phyloP scores from a whole-genome alignment of 2,113 vertebrate genomes.

The Symphodus melops region DNA sequence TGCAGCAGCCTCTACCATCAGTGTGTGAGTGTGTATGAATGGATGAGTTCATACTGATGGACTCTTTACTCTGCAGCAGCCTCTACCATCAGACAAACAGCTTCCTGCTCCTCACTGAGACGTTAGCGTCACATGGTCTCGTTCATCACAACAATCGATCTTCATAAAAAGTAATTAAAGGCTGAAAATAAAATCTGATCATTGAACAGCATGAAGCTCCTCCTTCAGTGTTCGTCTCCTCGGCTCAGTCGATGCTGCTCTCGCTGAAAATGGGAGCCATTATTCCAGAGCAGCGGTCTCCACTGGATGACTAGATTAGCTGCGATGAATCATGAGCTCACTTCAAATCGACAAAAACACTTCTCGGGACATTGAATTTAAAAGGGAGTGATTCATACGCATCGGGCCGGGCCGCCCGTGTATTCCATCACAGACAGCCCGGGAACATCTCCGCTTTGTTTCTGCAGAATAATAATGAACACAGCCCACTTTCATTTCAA shows the following conservation, averaged over 20 bases:
- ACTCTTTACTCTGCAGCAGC: too few species aligned
- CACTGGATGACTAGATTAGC: conserved; percentile 51
- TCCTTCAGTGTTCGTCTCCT: background rate
- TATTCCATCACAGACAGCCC: conserved; percentile 18
- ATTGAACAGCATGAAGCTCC: conserved; percentile 1
- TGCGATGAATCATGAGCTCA: conserved; percentile 57
- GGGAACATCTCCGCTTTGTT: background rate
- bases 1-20: too few species aligned
- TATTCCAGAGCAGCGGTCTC: conserved; percentile 23
- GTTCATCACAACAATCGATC: background rate
- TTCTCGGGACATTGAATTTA: conserved; percentile 27
- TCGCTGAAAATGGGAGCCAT: conserved; percentile 34
- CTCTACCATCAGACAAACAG: too few species aligned
- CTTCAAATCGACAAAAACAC: conserved; percentile 57
- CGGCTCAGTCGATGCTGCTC: conserved; percentile 2
- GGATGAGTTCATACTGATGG: too few species aligned
- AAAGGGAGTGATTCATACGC: conserved; percentile 46
- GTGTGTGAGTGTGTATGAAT: too few species aligned
- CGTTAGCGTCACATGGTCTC: too few species aligned
- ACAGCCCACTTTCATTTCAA: conserved; percentile 34
- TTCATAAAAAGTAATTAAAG: conserved; percentile 13
- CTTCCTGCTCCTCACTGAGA: too few species aligned
- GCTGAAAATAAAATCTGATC: conserved; percentile 5
- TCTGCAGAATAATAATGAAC: conserved; percentile 9
- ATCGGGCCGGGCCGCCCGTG: background rate